Base-by-base conservation (phyloP, 2,113 vertebrate genomes). In the Caranx ignobilis region DNA sequence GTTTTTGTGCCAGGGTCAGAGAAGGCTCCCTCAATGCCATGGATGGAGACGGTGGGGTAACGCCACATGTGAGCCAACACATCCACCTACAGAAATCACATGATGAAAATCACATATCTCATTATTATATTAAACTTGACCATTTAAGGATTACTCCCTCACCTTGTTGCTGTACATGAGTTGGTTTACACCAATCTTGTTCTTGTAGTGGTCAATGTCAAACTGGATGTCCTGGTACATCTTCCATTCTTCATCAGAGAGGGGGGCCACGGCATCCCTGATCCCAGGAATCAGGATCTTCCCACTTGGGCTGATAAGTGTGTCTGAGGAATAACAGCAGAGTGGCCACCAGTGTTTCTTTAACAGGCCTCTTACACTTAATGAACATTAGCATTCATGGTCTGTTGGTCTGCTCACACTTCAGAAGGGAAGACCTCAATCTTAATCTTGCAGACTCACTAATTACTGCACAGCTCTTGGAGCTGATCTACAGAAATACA, bases 1-100 rank as follows among this genome's bases (percentile, higher is more conserved):
- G 97, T 98, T 93, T 99, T 99, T 13, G 95, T 90, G 71, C 96
- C 96, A 0, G 93, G 54, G 74, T 94, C 94, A 10, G 96, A 94
- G 89, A 97, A 98, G 0, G 96, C 97, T 1, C 97, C 98, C 84
- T 97, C 96, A 0, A 98, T 96, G 54, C 97, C 97, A 6, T 99
- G 96, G 89, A 99, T 95, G 74, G 96, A 95, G 32, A 99, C 95
- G 16, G 96, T 97, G 2, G 97, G 97, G 48, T 96, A 96, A 61
- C 88, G 94, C 97, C 98, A 99, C 41, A 95, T 82, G 67, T 97
- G 96, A 59, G 95, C 93, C 55, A 98, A 93, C 79, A 99, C 74
- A 60, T 98, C 96, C 75, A 97, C 96, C 98, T 99, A 77, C 1
- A 71, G 35, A 31, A 48, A 67, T 61, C 43, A 57, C 26, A 64